These are phyloP conservation scores for Tenebrio molitor DNA, from an alignment of 1,140 invertebrate genomes.

Conservation along the genomic window DNA sequence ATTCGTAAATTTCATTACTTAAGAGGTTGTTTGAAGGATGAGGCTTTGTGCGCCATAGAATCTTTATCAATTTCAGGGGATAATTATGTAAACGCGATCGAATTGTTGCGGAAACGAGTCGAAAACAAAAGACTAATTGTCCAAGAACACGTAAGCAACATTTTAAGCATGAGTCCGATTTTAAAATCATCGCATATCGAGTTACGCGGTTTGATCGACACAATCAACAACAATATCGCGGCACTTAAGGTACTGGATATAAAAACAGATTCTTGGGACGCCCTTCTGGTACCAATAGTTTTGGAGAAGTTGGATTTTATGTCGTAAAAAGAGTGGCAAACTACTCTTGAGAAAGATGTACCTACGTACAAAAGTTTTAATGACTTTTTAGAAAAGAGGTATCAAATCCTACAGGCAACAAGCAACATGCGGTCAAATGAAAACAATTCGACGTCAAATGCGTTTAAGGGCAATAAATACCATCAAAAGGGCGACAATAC, in stretches of 20 bases:
- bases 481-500: too few relatives aligned
- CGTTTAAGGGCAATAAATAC: too few relatives aligned
- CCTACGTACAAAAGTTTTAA: too few relatives aligned
- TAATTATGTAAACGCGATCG: constrained; percentile 48
- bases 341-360: too few relatives aligned
- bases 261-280: constrained; percentile 21
- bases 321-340: too few relatives aligned
- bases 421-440: too few relatives aligned
- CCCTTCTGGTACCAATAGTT: constrained; percentile 40
- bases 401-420: too few relatives aligned
- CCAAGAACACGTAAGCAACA: constrained; percentile 38
- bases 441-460: too few relatives aligned
- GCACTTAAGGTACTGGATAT: constrained; percentile 20
- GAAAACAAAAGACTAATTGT: constrained; percentile 50
- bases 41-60: constrained; percentile 45
- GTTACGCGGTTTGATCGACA: constrained; percentile 4
- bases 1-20: constrained; percentile 58
- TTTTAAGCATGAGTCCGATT: constrained; percentile 36
- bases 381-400: too few relatives aligned
- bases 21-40: constrained; percentile 37
- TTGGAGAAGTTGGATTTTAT: constrained; percentile 48
- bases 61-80: constrained; percentile 33
- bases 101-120: constrained; percentile 47
- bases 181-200: constrained; percentile 26
- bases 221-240: constrained; percentile 1